phyloP scores from a whole-genome alignment of 2,113 vertebrate species.

The Pheucticus melanocephalus region DNA sequence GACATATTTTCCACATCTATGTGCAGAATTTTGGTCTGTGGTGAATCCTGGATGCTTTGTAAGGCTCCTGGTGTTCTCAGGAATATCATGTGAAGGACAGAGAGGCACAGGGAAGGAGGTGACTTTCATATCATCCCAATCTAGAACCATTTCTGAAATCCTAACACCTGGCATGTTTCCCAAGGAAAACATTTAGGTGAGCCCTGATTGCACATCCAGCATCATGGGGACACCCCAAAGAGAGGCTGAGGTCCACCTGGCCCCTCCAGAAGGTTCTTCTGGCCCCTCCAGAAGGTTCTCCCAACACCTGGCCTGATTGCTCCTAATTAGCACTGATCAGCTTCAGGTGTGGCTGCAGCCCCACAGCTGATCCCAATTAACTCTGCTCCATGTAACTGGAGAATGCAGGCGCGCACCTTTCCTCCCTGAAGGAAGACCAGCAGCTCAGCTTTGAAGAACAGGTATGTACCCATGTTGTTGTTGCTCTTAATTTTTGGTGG shows the following conservation, averaged over 20 bases:
- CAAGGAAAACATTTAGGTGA: fast-evolving
- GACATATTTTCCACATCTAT: not conserved
- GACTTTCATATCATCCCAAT: fast-evolving
- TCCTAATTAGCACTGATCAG: fast-evolving
- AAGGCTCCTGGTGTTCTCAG: not conserved
- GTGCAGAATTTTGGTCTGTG: not conserved
- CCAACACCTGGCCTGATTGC: fast-evolving
- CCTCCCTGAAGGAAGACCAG: fast-evolving
- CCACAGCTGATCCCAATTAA: not conserved
- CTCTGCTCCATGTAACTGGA: not conserved
- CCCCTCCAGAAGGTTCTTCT: not conserved
- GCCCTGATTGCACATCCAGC: not conserved
- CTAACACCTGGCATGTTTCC: not conserved
- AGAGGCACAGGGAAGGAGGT: fast-evolving
- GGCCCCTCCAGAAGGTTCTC: not conserved
- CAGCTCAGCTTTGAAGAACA: fast-evolving
- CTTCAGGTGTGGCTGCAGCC: not conserved
- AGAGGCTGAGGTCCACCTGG: fast-evolving
- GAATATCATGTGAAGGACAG: fast-evolving
- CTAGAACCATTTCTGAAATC: not conserved
- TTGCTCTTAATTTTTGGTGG: not conserved
- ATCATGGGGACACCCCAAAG: fast-evolving
- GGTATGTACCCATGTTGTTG: fast-evolving
- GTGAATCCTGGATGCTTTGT: not conserved
- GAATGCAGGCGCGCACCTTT: fast-evolving